Evolutionary conservation across 2,113 vertebrate genomes (phyloP).

Genomic region (Eupsittula cactorum): DNA sequence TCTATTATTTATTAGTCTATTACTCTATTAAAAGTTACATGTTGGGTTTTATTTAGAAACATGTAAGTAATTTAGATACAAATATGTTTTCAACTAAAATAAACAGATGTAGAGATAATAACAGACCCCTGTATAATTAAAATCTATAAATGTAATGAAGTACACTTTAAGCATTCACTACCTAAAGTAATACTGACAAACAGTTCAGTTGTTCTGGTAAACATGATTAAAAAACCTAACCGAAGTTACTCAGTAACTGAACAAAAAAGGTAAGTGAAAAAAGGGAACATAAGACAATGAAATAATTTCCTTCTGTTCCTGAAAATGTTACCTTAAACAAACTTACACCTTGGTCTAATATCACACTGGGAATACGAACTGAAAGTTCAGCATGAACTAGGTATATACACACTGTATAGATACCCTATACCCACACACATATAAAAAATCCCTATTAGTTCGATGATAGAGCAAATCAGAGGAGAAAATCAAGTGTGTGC

Average conservation of each 20-base stretch:
- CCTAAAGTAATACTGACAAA: not conserved
- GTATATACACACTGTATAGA: not conserved
- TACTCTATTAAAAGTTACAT: not conserved
- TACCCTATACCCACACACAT: not conserved
- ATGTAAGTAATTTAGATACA: not conserved
- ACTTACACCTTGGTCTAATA: not conserved
- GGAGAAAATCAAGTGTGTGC: not conserved
- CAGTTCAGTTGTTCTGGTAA: not conserved
- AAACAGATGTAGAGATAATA: not conserved
- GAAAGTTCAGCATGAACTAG: not conserved
- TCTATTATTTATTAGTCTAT: not conserved
- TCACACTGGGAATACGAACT: not conserved
- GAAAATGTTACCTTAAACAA: not conserved
- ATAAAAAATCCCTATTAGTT: not conserved
- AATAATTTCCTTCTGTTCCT: not conserved
- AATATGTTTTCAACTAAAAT: not conserved
- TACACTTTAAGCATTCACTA: not conserved
- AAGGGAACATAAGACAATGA: not conserved
- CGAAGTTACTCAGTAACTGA: not conserved
- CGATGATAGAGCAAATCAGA: not conserved
- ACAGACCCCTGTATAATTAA: not conserved
- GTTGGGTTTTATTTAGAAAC: not conserved
- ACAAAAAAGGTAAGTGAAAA: not conserved
- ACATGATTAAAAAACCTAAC: not conserved
- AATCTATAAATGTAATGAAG: not conserved